These are phyloP conservation scores for Bradypodion ventrale DNA, from an alignment of 2,797 vertebrate genomes.

Conservation along the genomic window DNA sequence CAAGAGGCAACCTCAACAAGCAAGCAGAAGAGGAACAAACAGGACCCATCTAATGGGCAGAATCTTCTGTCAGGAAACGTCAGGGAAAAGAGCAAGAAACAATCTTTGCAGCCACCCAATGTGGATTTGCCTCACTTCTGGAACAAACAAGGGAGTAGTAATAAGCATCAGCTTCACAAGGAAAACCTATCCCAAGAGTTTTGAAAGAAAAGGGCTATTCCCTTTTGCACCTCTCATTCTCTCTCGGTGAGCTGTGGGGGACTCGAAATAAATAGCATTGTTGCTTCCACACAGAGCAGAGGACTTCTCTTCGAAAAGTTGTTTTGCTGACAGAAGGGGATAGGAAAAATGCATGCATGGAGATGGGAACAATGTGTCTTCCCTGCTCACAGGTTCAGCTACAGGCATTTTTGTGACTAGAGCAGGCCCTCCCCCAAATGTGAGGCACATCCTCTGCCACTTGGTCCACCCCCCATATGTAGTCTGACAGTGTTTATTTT, in stretches of 20 bases:
- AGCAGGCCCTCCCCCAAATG: too few species aligned
- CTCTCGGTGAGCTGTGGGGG: not conserved
- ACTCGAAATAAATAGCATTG: not conserved
- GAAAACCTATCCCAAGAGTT: rapidly evolving
- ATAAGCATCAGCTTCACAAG: not conserved
- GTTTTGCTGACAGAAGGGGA: not conserved
- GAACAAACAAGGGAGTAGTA: too few species aligned
- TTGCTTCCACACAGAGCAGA: too few species aligned
- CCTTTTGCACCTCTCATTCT: not conserved
- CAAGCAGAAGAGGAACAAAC: rapidly evolving
- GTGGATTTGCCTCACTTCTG: not conserved
- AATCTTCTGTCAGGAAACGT: conserved; percentile 3
- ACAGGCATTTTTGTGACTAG: too few species aligned
- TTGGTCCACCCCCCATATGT: not conserved
- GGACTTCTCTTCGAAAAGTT: not conserved
- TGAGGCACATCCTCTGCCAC: not conserved
- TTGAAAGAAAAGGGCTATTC: not conserved
- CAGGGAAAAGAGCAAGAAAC: not conserved
- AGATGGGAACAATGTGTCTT: too few species aligned
- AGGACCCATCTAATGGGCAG: not conserved
- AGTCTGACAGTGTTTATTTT: not conserved
- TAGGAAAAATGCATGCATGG: too few species aligned
- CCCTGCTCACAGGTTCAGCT: too few species aligned
- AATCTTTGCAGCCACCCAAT: not conserved
- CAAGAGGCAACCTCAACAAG: not conserved